phyloP scores from a whole-genome alignment of 2,888 invertebrate species.

The Tenthredo scrophulariae region DNA sequence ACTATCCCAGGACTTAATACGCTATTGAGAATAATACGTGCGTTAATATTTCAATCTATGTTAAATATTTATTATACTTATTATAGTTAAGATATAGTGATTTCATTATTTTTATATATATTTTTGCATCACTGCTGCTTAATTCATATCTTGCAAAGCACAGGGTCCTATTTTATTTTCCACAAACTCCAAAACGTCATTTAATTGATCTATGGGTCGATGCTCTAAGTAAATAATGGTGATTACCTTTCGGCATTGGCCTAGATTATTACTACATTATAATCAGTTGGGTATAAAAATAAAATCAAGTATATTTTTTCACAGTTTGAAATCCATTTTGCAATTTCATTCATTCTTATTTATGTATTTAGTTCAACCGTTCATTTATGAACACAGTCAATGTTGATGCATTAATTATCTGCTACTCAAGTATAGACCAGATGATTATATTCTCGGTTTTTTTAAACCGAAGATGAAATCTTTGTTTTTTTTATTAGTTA shows the following conservation, averaged over 20 bases:
- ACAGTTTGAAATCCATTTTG: not conserved
- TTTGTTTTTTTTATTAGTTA: not conserved
- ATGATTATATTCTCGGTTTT: no score
- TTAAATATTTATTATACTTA: constrained; percentile 29
- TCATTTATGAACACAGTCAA: constrained; percentile 16
- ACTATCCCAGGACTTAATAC: not conserved
- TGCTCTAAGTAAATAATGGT: not conserved
- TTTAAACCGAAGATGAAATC: not conserved
- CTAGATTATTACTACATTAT: not conserved
- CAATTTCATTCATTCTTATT: constrained; percentile 22
- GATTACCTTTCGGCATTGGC: not conserved
- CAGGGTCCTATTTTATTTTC: constrained; percentile 9
- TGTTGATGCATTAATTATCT: not conserved
- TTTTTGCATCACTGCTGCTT: constrained; percentile 9
- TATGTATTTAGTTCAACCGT: constrained; percentile 41
- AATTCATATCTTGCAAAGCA: constrained; percentile 25
- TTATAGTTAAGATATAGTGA: constrained; percentile 7
- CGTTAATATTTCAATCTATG: not conserved
- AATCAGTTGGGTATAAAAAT: not conserved
- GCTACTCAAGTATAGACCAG: no score
- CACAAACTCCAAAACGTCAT: not conserved
- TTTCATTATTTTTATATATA: constrained; percentile 38
- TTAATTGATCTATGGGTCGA: not conserved
- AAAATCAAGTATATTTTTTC: not conserved
- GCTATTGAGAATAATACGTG: constrained; percentile 1